Evolutionary conservation across 1,140 invertebrate genomes (phyloP), one percentile per base, ranked within the genome.

Genomic region (Cyclargus thomasi): DNA sequence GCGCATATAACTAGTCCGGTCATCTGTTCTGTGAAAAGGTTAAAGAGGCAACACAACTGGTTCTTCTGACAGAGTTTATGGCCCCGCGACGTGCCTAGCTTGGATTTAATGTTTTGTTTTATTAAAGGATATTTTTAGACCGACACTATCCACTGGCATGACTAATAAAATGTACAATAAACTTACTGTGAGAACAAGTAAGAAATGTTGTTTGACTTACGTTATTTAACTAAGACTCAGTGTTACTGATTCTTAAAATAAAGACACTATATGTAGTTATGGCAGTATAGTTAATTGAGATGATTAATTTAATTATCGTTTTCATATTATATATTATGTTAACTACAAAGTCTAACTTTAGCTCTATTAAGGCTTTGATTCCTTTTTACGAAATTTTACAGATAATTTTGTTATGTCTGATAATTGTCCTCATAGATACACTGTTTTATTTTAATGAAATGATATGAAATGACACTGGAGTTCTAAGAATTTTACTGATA

Each of bases 31-130:
- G 55, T 59, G 55, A 59, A 20, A 20, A 59, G 55, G 17, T 59
- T 20, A 20, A 59, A 59, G 18, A 20, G 14, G 39, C 18, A 59
- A n/a, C 55, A 59, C n/a, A 59, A 59, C 55, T 59, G 55, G 55
- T 59, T 20, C 20, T 20, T 35, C 29, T 35, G 29, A 8, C 39
- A 2, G 39, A 47, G 39, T 47, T 47, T 47, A 47, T 47, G 39
- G 39, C 39, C 39, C 14, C 39, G 14, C 39, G 39, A 47, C 39
- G 39, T 14, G 39, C 39, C 39, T 47, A 47, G 39, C 39, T 47
- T 11, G 39, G 39, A 47, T 47, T 47, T 47, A 8, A 29, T 2
- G 2, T 16, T 47, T 47, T 47, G 14, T 47, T 47, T 47, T 47
- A 47, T 47, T 47, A 2, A 47, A 7, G 11, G 39, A 47, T 47